Base-by-base conservation (phyloP, 2,888 invertebrate genomes). In the Acrobasis consociella region DNA sequence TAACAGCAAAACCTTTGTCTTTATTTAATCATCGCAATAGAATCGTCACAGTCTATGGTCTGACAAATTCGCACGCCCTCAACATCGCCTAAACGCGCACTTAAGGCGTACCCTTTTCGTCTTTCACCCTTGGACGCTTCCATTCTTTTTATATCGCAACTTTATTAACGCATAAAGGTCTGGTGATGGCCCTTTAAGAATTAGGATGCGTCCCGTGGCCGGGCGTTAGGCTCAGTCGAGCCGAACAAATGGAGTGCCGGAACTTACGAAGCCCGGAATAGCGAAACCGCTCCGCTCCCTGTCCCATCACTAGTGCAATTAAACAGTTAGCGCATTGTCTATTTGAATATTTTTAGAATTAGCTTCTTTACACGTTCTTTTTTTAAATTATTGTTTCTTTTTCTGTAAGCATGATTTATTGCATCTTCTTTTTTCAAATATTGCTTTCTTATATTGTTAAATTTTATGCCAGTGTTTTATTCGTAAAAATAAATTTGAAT, bases 101-200 rank as follows among this genome's bases (percentile, higher is more conserved):
- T 92, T 92, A 92, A 90, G 82, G 78, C 83, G 79, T 90, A 91
- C 91, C 91, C 91, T 89, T 87, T 83, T 76, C 82, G 82, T 80
- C 80, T 87, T 87, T 85, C 88, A 89, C 91, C 92, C 92, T 91
- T 83, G 90, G 91, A 89, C 91, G 91, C 89, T 85, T 89, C 78
- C 81, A 81, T 90, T 90, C 91, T 91, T 92, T 91, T 92, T 91
- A 92, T 91, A 91, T 91, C 87, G 89, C 90, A 91, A 91, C 91
- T 92, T 92, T 92, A 92, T 92, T 92, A 92, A 91, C 92, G 91
- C 85, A 91, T 92, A 92, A 92, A 92, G 91, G 91, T 89, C 90
- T 89, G 78, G 80, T 87, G 91, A 92, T 92, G 90, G 91, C 86
- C 91, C 89, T 87, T 90, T 87, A 91, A 90, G 91, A 91, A 91